These are phyloP conservation scores for Xenopus tropicalis DNA, from an alignment of 2,113 vertebrate species.

Conservation along the genomic window DNA sequence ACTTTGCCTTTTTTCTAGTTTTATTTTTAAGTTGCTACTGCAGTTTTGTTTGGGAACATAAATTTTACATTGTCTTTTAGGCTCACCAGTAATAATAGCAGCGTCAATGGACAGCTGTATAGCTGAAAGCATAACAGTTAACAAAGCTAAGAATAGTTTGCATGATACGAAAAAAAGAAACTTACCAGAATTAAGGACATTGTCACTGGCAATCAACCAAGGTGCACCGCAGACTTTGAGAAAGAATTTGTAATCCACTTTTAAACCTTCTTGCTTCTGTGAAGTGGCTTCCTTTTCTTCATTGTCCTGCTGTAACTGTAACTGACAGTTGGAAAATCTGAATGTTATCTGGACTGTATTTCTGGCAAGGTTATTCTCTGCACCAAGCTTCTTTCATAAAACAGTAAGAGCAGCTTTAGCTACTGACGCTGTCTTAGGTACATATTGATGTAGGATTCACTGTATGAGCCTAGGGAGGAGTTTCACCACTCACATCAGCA, in stretches of 20 bases:
- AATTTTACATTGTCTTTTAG: too few species aligned
- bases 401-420: constrained; percentile 23
- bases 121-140: too few species aligned
- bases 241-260: constrained; percentile 32
- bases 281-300: background rate
- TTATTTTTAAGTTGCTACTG: too few species aligned
- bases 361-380: constrained; percentile 5
- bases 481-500: constrained; percentile 26
- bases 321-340: background rate
- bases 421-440: constrained; percentile 10
- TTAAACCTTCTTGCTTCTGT: background rate
- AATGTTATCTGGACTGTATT: background rate
- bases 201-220: too few species aligned
- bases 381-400: background rate
- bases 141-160: too few species aligned
- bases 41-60: too few species aligned
- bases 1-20: too few species aligned
- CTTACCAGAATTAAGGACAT: too few species aligned
- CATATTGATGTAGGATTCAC: constrained; percentile 28
- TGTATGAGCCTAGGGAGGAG: constrained; percentile 37
- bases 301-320: background rate
- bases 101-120: too few species aligned
- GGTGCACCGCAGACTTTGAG: too few species aligned
- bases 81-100: too few species aligned
- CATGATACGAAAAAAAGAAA: too few species aligned